Evolutionary conservation across 2,113 vertebrate species (phyloP).

Genomic region (Perognathus longimembris): DNA sequence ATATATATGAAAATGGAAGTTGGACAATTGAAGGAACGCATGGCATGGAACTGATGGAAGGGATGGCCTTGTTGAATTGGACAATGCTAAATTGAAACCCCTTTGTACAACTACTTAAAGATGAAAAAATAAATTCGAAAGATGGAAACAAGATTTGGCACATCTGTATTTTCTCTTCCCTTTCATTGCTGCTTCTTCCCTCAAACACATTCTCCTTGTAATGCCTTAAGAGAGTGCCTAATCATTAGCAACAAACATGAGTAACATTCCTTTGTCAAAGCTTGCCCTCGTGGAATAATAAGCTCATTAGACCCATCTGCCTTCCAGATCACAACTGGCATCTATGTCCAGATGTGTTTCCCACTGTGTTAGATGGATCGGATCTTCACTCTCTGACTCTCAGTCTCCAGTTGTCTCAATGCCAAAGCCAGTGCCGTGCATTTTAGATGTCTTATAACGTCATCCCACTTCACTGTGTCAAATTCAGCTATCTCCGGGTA

Average conservation of each 20-base stretch:
- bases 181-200: background rate
- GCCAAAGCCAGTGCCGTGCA: background rate
- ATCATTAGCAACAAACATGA: background rate
- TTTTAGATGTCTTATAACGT: conserved; percentile 25
- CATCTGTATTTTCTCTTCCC: background rate
- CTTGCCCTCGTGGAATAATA: background rate
- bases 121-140: background rate
- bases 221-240: background rate
- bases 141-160: background rate
- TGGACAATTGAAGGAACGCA: too few relatives aligned
- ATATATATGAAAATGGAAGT: too few relatives aligned
- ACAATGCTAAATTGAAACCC: too few relatives aligned
- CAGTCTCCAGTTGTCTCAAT: conserved; percentile 5
- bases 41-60: too few relatives aligned
- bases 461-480: background rate
- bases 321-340: background rate
- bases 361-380: background rate
- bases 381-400: background rate
- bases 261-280: conserved; percentile 9
- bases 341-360: background rate
- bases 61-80: too few relatives aligned
- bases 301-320: background rate
- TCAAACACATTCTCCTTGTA: background rate
- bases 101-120: background rate
- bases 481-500: background rate